Base-by-base conservation (phyloP, 53 echinoderm and acorn worm species). In the Henricia sp. region DNA sequence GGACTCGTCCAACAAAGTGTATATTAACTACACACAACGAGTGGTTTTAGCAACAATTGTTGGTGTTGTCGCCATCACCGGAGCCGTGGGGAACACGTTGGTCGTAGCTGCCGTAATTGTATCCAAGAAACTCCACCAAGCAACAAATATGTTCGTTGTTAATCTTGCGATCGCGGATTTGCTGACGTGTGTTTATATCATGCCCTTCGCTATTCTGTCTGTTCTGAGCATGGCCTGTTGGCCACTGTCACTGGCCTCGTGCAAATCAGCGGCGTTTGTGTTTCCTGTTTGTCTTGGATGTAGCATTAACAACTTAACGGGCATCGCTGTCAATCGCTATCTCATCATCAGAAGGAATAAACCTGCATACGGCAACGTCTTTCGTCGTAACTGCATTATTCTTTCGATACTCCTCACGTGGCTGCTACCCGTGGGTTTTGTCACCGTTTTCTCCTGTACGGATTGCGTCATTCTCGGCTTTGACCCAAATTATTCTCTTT, bases 111-210 rank as follows among this genome's bases (percentile, higher is more conserved):
- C 53, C 21, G 53, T 53, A 21, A 53, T 53, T 17, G 3, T 53
- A 53, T 53, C 53, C 53, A 53, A 17, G 19, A 53, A 53, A 53
- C 53, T 53, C 17, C 53, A 16, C 53, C 8, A 53, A 17, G 53
- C 53, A 10, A 53, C 53, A 53, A 78, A 86, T 27, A 63, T 83
- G 52, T 86, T 90, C n/a, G 86, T 90, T 26, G 55, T 90, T 32
- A 90, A 74, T 74, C 54, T 74, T 5, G 68, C 67, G 37, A 52
- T 66, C 42, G 58, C 43, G 19, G 70, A 70, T 30, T 17, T 69
- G 20, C 19, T 86, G 17, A 82, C 83, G 0, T 44, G 57, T 38
- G 28, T 74, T 3, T 69, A 67, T 37, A 21, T 74, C 19, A 74
- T 37, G 30, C 74, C 74, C 1, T 12, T 74, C 3, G 21, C 54